Conservation (phyloP, 2,113 vertebrate genomes). For the Ciconia boyciana region DNA sequence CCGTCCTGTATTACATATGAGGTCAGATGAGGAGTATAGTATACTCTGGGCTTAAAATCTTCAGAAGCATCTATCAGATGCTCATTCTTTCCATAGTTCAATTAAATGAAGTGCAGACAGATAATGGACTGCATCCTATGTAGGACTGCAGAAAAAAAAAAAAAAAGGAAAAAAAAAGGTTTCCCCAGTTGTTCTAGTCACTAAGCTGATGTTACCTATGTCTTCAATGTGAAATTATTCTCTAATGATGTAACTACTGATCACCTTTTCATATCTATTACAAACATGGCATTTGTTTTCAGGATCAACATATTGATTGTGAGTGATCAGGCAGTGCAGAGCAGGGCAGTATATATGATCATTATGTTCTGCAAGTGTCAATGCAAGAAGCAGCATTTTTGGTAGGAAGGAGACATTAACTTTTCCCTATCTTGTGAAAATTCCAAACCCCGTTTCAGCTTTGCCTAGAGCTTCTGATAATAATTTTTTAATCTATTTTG, state of each 20-base stretch:
- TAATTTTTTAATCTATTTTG: neutral
- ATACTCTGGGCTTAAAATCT: neutral
- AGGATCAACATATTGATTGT: neutral
- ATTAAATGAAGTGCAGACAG: neutral
- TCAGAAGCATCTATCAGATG: neutral
- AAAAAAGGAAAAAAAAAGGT: fast-evolving
- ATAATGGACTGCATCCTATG: neutral
- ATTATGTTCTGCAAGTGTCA: neutral
- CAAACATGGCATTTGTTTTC: neutral
- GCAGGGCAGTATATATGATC: neutral
- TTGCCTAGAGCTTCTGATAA: neutral
- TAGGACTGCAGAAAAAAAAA: neutral
- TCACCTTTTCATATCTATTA: neutral
- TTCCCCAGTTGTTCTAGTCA: neutral
- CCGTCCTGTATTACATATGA: neutral
- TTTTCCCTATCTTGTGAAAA: neutral
- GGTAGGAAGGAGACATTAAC: neutral
- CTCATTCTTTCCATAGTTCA: neutral
- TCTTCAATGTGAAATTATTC: neutral
- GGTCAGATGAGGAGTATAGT: neutral
- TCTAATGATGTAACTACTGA: neutral
- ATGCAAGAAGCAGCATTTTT: neutral
- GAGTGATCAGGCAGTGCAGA: neutral
- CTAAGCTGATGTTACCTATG: neutral
- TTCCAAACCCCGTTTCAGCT: neutral